Base-by-base conservation (phyloP, 2,888 invertebrate species). In the Vanessa cardui region DNA sequence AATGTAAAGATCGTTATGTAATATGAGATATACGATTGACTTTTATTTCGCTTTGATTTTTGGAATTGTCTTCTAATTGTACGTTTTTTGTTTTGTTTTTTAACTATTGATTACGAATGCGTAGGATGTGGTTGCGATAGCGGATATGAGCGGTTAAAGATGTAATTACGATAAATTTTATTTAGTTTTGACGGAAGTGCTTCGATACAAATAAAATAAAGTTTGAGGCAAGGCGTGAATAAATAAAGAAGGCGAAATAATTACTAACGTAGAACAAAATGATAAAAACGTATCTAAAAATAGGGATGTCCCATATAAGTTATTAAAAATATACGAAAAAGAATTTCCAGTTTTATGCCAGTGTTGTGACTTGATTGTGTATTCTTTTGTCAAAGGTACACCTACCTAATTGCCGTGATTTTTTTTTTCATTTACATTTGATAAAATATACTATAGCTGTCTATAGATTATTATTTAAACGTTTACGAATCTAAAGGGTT, bases 91-190 rank as follows among this genome's bases (percentile, higher is more conserved):
- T 26, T 26, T 45, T 46, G 21, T 18, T 39, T 39, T 39, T 18
- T 20, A 39, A 12, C n/a, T 33, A 56, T 8, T 39, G 16, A 9
- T 56, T 56, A 16, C 31, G 26, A 26, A 39, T 39, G 12, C 39
- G 31, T 5, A 59, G 59, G 59, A 59, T 45, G 59, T 46, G 59
- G 59, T 59, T 46, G 59, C 21, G 3, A 20, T 46, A 46, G 16
- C 21, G 59, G 59, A 59, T 46, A 46, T 59, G 20, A 26, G 46
- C 26, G 26, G 26, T 56, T 46, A 46, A 59, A 59, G 21, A 59
- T 6, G 26, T 59, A 59, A 59, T 59, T 59, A 59, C 59, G 59
- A 59, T 59, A 59, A 59, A 59, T 21, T 44, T 59, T 46, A 64
- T 61, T 12, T 39, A 7, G 9, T 56, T 33, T 21, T 18, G 18